These are phyloP conservation scores for Agonum fuliginosum DNA, from an alignment of 2,888 invertebrate species.

Conservation along the genomic window DNA sequence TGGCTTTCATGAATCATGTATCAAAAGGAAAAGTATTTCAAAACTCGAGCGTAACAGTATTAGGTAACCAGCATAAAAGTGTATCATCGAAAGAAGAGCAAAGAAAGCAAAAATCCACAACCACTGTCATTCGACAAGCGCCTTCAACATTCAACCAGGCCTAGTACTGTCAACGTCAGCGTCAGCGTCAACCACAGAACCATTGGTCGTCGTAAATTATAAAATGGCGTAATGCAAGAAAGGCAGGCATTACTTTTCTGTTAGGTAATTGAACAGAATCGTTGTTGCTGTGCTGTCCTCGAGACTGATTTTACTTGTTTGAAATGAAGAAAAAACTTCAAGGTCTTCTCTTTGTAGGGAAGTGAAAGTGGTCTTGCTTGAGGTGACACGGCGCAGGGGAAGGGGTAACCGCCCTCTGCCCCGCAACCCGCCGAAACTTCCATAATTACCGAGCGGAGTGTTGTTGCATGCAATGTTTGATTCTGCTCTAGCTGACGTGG, in stretches of 20 bases:
- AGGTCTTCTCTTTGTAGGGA: constrained; percentile 74
- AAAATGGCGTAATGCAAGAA: constrained; percentile 71
- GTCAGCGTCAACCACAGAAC: too few species aligned
- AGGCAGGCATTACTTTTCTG: constrained; percentile 66
- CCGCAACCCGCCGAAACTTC: background rate
- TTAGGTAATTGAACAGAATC: constrained; percentile 58
- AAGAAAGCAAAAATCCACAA: constrained; percentile 11
- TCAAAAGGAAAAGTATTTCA: constrained; percentile 10
- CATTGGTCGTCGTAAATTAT: constrained; percentile 67
- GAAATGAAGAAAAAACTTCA: constrained; percentile 69
- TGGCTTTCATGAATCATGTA: background rate
- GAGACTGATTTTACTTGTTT: constrained; percentile 74
- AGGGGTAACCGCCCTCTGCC: background rate
- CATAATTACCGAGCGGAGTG: background rate
- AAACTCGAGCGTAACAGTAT: background rate
- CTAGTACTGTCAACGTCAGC: background rate
- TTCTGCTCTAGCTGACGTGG: background rate
- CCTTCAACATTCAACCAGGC: background rate
- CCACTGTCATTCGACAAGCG: background rate
- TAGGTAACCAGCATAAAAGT: constrained; percentile 12
- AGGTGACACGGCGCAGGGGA: constrained; percentile 67
- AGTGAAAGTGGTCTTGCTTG: constrained; percentile 74
- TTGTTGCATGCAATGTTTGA: background rate
- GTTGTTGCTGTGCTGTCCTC: constrained; percentile 71
- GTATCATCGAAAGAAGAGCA: constrained; percentile 10